Base-by-base conservation (phyloP, 2,888 invertebrate genomes). In the Colostygia pectinataria region DNA sequence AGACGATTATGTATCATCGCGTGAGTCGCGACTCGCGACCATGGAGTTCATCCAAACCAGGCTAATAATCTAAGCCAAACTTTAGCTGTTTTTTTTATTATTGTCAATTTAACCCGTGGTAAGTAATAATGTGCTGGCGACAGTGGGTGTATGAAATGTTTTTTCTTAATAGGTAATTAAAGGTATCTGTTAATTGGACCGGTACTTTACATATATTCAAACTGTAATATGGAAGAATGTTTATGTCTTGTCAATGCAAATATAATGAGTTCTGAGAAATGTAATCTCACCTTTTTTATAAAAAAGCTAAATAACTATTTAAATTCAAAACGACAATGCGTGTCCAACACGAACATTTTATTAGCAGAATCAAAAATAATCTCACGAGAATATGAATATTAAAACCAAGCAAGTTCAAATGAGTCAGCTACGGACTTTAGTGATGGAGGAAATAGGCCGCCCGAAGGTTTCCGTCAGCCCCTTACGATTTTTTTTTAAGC, bases 131-230 rank as follows among this genome's bases (percentile, higher is more conserved):
- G 4, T 7, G 13, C n/a, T 32, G 4, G 42, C 15, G 18, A 24
- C 18, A 34, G 23, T 24, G 6, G 10, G 5, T 13, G 2, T 13
- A 20, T 6, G 14, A 28, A 29, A 40, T 25, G 31, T 36, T 20
- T 15, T 15, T 36, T 20, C 4, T 15, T 15, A 15, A 15, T 15
- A 15, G 4, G 47, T 57, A 65, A 71, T 66, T 66, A 65, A 64
- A 65, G 57, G 55, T 59, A 56, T 33, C 48, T 53, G 40, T 52
- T 65, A 64, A 69, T 69, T 68, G 53, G 43, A 59, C 63, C 52
- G 61, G 60, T 59, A 47, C 47, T 43, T 36, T 29, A 32, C 57
- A 59, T 56, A 59, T 56, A 54, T 58, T 53, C 55, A 59, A 37
- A 18, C 15, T 53, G 57, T 20, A 20, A 39, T 45, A 43, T 42